Base-by-base conservation (phyloP, 2,888 invertebrate genomes). In the Drosophila parthenogenetica region DNA sequence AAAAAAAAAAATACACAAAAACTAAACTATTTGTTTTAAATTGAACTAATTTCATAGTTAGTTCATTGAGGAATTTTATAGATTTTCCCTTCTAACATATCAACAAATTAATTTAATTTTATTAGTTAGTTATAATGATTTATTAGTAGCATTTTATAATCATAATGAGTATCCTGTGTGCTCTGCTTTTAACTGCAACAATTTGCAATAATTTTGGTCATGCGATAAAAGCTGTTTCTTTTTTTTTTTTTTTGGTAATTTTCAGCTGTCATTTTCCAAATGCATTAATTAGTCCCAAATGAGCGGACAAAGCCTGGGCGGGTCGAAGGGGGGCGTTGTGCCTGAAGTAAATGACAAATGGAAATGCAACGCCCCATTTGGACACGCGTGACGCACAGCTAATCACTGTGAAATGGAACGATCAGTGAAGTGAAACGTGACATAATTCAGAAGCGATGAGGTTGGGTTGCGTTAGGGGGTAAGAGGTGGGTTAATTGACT, bases 381-480 rank as follows among this genome's bases (percentile, higher is more conserved):
- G 80, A 59, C 72, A 81, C 79, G 83, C 83, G 86, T 82, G 69
- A 55, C 73, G 77, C 78, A 74, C 80, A 84, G 74, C 81, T 84
- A 85, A 85, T 85, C 84, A 84, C 81, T 87, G 80, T 87, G 62
- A 87, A 87, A 87, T 81, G 79, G 60, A 40, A 48, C 61, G 78
- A 82, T 79, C 80, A 79, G 54, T 81, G 84, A 73, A 73, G 73
- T 82, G 75, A 67, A 85, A 82, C 85, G 87, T 85, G 87, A 87
- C 85, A 85, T 80, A 76, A 87, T 85, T 78, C 80, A 43, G 57
- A 53, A 32, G 64, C 54, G 22, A 19, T 8, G 43, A 11, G n/a
- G 16, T 16, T 19, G 43, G 53, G 22, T 16, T 22, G 16, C 40
- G n/a, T 5, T 32, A 54, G 43, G 16, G 50, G n/a, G 22, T 19